Evolutionary conservation across 2,113 vertebrate species (phyloP), one percentile per base, ranked within the genome.

Genomic region (Notiomystis cincta): DNA sequence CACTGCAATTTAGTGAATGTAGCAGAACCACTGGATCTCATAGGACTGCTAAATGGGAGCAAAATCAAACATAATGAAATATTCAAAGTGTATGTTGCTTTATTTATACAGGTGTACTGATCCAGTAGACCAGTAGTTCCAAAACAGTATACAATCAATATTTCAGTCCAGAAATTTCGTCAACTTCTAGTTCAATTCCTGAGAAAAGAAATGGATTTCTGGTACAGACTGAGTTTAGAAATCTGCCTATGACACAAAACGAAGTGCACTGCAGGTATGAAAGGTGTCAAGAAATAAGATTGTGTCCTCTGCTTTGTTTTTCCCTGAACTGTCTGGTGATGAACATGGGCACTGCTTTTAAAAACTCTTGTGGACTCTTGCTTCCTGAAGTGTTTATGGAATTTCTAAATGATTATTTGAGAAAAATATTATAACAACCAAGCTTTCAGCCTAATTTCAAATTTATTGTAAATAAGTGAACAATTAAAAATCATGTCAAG

Each of bases 1-100:
- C 8, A 15, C 16, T 67, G 33, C 27, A 80, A 21, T 33, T 57
- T 75, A 47, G 57, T 65, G 44, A 65, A 30, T 76, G 33, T 28
- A 79, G 23, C 9, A 85, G 57, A 89, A 93, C 56, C 23, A 56
- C 40, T 5, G 3, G 15, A 25, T 71, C 15, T 82, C 31, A 33
- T 24, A 79, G 22, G 44, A 44, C 21, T 76, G 27, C 13, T 23
- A 75, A 93, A 88, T 85, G 47, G 73, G 85, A 95, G 5, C 20
- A 44, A 75, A 95, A 90, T 85, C 56, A 92, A 90, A 95, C 42
- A 50, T 33, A 82, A 93, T 71, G 8, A 95, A 93, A 95, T 79
- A 92, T 56, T 93, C 11, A 85, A 88, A 71, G n/a, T 75, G 4
- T 17, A 33, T 38, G 20, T 5, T 79, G 20, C 33, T 82, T 81